These are phyloP conservation scores for Columba livia DNA, from an alignment of 2,113 vertebrate genomes.

Conservation along the genomic window DNA sequence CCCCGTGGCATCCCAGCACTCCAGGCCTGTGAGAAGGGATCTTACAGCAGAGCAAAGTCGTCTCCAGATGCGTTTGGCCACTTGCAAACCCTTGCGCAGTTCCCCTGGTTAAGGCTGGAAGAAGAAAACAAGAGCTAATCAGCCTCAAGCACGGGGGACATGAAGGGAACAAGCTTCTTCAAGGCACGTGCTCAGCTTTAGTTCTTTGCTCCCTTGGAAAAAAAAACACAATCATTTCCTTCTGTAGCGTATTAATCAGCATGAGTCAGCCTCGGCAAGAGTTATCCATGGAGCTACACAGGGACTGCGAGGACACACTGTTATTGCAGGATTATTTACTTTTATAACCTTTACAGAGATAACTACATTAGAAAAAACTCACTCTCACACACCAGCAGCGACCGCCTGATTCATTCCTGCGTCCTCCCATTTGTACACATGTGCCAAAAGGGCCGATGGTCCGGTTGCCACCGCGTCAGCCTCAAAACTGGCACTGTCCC, in stretches of 20 bases:
- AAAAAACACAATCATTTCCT: neutral
- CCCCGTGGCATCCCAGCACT: neutral
- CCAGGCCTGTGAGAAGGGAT: neutral
- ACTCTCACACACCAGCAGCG: neutral
- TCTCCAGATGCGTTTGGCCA: neutral
- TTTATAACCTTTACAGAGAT: constrained; percentile 24
- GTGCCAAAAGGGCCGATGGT: neutral
- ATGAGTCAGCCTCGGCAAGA: constrained; percentile 27
- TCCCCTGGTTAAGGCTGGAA: neutral
- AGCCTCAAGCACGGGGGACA: neutral
- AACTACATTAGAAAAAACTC: neutral
- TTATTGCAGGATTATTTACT: constrained; percentile 28
- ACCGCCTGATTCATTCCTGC: neutral
- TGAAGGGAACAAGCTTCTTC: neutral
- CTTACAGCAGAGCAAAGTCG: neutral
- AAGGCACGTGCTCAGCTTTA: neutral
- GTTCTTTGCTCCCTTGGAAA: neutral
- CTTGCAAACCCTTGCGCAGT: fast-evolving
- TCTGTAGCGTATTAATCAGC: neutral
- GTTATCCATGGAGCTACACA: neutral
- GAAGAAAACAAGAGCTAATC: constrained; percentile 15
- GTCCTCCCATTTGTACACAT: neutral
- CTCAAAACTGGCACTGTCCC: neutral
- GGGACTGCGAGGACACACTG: neutral
- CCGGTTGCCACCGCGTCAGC: neutral